Conservation (phyloP, 1,140 invertebrate species). For the Zaprionus nigranus region DNA sequence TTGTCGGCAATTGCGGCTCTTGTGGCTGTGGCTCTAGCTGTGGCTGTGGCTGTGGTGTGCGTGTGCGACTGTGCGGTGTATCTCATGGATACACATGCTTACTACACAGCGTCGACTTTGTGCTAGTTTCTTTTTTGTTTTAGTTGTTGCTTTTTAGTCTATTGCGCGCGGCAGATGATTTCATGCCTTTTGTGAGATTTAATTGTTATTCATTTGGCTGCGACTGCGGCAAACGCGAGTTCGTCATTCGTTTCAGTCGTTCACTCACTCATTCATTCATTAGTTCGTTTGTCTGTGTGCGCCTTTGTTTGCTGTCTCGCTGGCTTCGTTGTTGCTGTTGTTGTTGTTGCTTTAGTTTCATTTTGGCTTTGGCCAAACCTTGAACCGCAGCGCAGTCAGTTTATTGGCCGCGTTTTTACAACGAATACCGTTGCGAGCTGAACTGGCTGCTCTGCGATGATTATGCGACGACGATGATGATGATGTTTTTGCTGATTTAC, state of each 20-base stretch:
- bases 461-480: constrained; percentile 27
- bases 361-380: constrained; percentile 82
- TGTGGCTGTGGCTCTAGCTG: neutral
- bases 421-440: constrained; percentile 80
- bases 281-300: constrained; percentile 5
- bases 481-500: constrained; percentile 35
- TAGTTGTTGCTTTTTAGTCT: constrained; percentile 48
- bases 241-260: constrained; percentile 45
- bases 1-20: constrained; percentile 5
- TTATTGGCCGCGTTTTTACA: constrained; percentile 84
- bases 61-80: constrained; percentile 25
- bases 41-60: neutral
- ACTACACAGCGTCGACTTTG: constrained; percentile 40
- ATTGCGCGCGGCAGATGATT: constrained; percentile 72
- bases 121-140: constrained; percentile 36
- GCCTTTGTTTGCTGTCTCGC: constrained; percentile 31
- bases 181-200: constrained; percentile 80
- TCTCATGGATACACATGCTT: constrained; percentile 51
- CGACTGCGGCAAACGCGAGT: constrained; percentile 25
- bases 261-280: neutral
- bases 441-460: constrained; percentile 26
- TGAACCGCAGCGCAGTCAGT: constrained; percentile 81
- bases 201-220: constrained; percentile 76
- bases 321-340: constrained; percentile 31
- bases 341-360: constrained; percentile 66